Evolutionary conservation across 2,113 vertebrate species (phyloP), one percentile per base, ranked within the genome.

Genomic region (Poecile atricapillus): DNA sequence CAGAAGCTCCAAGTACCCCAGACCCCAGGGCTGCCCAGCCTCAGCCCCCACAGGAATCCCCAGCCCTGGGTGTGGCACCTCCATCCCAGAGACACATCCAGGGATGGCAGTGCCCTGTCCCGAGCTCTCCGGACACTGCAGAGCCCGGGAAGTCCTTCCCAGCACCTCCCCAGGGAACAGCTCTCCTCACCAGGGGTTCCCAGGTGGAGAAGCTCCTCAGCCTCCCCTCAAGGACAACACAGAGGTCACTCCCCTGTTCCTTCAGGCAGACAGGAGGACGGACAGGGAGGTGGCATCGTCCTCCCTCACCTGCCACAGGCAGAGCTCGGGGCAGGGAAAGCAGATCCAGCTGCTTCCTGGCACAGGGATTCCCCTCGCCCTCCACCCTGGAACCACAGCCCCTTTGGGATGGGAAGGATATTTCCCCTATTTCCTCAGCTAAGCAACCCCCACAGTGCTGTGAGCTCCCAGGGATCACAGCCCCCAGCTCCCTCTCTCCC

Each of bases 51-150:
- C 5, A 46, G 39, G 20, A 31, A 46, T 16, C 5, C 19, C 28
- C 52, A 28, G 5, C 9, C 13, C 65, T 2, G 30, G 10, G 17
- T 9, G 7, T 22, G 79, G 33, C 5, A 27, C 20, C 53, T 56
- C 6, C 5, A 49, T 3, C 50, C 24, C 27, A 37, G 10, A 3
- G 12, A 4, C 1, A 3, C 0, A 1, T 2, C 43, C 2, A 0
- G 11, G 44, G 44, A 4, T 11, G 58, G 41, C 23, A 19, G 28
- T 3, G n/a, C 12, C 47, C n/a, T 15, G 23, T 27, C 28, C 69
- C 5, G 6, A 62, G 73, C 52, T 28, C 67, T 21, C 14, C 0
- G 2, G 37, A 13, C 37, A 3, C 11, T 3, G 35, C 70, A 31
- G 27, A 67, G 1, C 16, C 15, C 2, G 1, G 27, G 39, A 21